Base-by-base conservation (phyloP, 2,888 invertebrate genomes). In the Andrena hattorfiana region DNA sequence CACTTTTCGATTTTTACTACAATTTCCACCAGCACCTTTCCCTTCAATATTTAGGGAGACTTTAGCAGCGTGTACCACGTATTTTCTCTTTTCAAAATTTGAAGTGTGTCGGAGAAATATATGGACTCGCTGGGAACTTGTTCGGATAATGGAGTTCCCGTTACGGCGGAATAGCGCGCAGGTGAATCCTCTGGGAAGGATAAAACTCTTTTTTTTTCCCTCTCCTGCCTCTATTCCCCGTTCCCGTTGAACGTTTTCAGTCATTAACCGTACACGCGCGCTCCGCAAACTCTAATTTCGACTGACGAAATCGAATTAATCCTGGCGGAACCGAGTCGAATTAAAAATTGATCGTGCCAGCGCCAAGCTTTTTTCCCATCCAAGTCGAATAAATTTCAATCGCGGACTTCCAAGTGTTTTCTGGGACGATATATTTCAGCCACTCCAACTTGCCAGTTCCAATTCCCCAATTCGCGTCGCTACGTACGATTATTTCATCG, bases 111-210 rank as follows among this genome's bases (percentile, higher is more conserved):
- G 62, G 69, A 71, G 86, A 83, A 76, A 86, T 77, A 77, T 75
- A 84, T 82, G 77, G 80, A 78, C 79, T 78, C 70, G 68, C 16
- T 72, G 64, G 76, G 72, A 88, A 78, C 84, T 82, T 81, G 81
- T 83, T 70, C 78, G 79, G 74, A 78, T 83, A 87, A 87, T 87
- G 74, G 86, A 86, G 85, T 81, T 83, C 76, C 73, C 85, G 77
- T 87, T 85, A 83, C 83, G 86, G 63, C 74, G 82, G 74, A 88
- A 86, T 81, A 81, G 76, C 87, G 70, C 67, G 77, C 72, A 60
- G 64, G 60, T 69, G 78, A 83, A 88, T 86, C 81, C 85, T 78
- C 64, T 63, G 89, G 81, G 77, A 60, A 64, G 77, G 68, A 82
- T 86, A 69, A 78, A 83, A 75, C 59, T 20, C n/a, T 56, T 60